Percentiles rank a stretch among this genome's conserved stretches.
Evolutionary conservation across 2,888 invertebrate genomes (phyloP).

Genomic region (Apamea epomidion): DNA sequence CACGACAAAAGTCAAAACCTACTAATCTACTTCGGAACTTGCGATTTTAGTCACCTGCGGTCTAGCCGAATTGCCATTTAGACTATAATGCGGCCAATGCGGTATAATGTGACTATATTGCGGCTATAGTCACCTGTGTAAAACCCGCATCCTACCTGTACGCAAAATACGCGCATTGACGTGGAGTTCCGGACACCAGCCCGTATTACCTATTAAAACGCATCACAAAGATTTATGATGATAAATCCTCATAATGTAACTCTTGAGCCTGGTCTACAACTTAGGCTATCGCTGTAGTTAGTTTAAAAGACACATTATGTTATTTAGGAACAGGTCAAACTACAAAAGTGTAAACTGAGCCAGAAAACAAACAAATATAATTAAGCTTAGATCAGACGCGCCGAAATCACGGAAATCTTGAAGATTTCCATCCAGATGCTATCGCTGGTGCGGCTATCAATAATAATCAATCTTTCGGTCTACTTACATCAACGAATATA

Average conservation of each 20-base stretch:
- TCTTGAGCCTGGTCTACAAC: neutral
- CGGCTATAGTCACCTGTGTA: too few relatives aligned
- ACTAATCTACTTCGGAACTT: too few relatives aligned
- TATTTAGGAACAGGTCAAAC: neutral
- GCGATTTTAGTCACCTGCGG: too few relatives aligned
- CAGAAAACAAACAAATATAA: conserved; percentile 8
- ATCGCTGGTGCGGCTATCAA: conserved; percentile 25
- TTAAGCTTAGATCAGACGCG: conserved; percentile 34
- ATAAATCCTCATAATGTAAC: neutral
- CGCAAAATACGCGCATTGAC: too few relatives aligned
- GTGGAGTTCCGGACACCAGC: too few relatives aligned
- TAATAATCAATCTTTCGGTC: conserved; percentile 35
- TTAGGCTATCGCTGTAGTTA: neutral
- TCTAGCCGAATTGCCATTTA: too few relatives aligned
- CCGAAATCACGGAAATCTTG: conserved; percentile 35
- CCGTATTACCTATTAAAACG: too few relatives aligned
- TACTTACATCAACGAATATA: conserved; percentile 14
- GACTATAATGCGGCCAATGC: too few relatives aligned
- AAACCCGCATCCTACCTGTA: too few relatives aligned
- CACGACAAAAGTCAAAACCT: too few relatives aligned
- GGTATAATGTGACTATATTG: too few relatives aligned
- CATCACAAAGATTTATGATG: neutral
- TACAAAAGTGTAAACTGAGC: neutral
- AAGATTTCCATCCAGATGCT: conserved; percentile 50
- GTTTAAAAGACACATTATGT: neutral